These are phyloP conservation scores for Hyla sarda DNA, from an alignment of 2,113 vertebrate genomes.

Conservation along the genomic window DNA sequence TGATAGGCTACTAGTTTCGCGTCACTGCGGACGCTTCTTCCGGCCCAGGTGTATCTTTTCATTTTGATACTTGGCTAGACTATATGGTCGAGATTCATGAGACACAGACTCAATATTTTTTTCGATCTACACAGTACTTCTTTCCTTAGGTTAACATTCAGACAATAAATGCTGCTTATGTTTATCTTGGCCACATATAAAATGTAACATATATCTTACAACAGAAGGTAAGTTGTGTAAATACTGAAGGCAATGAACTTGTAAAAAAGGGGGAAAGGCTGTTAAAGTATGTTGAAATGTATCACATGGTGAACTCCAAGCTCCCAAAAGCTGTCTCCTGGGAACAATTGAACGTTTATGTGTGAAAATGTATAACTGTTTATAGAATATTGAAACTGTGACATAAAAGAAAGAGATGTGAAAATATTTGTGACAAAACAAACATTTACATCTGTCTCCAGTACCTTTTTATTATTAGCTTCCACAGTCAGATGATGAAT, in stretches of 20 bases:
- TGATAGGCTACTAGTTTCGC: too few relatives aligned
- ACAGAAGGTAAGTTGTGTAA: background rate
- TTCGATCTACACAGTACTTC: too few relatives aligned
- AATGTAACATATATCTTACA: background rate
- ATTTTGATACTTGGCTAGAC: too few relatives aligned
- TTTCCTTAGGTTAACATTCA: background rate
- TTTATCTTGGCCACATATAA: background rate
- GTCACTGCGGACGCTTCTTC: too few relatives aligned
- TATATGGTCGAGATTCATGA: too few relatives aligned
- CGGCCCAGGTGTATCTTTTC: too few relatives aligned
- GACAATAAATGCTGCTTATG: constrained; percentile 11
- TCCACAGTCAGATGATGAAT: background rate
- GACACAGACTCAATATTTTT: too few relatives aligned
- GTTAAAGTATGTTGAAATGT: background rate
- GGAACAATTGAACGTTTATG: background rate
- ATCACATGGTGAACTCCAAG: background rate
- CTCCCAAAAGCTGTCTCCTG: background rate
- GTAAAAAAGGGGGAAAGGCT: constrained; percentile 5
- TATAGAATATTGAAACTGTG: background rate
- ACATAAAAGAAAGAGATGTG: background rate
- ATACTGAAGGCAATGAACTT: background rate
- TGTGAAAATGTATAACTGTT: background rate
- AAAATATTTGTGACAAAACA: background rate
- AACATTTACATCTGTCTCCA: background rate
- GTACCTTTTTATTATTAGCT: background rate